Percentiles rank a stretch among this genome's conserved stretches.
phyloP scores from a whole-genome alignment of 2,888 invertebrate species.

The Ormyrus labotus region DNA sequence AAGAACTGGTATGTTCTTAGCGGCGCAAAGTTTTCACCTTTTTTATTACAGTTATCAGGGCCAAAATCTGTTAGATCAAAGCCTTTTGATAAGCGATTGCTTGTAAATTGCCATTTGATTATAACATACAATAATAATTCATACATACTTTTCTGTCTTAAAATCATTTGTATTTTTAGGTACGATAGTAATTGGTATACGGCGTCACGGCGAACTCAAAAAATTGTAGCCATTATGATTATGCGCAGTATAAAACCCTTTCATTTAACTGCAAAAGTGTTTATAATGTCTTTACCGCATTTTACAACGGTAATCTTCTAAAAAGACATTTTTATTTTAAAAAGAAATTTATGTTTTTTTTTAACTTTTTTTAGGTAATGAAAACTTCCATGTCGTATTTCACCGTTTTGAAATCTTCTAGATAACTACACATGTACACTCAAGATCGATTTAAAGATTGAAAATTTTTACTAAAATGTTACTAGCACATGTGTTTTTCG shows the following conservation, averaged over 20 bases:
- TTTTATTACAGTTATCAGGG: conserved; percentile 53
- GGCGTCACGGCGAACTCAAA: conserved; percentile 25
- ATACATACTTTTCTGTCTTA: neutral
- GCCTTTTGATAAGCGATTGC: conserved; percentile 17
- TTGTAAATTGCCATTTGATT: neutral
- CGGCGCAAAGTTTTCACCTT: conserved; percentile 48
- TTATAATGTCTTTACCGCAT: conserved; percentile 45
- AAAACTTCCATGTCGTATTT: conserved; percentile 53
- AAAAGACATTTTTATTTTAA: neutral
- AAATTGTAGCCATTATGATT: conserved; percentile 50
- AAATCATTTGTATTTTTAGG: conserved; percentile 15
- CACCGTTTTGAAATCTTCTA: conserved; percentile 42
- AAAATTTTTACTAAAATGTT: too few species aligned
- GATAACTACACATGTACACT: neutral
- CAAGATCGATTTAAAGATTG: too few species aligned
- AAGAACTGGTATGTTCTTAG: conserved; percentile 48
- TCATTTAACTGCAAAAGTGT: conserved; percentile 46
- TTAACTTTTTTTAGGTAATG: conserved; percentile 41
- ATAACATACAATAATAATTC: neutral
- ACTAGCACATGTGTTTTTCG: too few species aligned
- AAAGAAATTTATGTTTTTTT: conserved; percentile 2
- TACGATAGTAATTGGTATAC: conserved; percentile 48
- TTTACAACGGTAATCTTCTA: conserved; percentile 47
- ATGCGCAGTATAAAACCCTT: conserved; percentile 46
- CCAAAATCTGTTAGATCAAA: conserved; percentile 53